These are phyloP conservation scores for Protosalanx chinensis DNA, from an alignment of 2,797 vertebrate species.

Conservation along the genomic window DNA sequence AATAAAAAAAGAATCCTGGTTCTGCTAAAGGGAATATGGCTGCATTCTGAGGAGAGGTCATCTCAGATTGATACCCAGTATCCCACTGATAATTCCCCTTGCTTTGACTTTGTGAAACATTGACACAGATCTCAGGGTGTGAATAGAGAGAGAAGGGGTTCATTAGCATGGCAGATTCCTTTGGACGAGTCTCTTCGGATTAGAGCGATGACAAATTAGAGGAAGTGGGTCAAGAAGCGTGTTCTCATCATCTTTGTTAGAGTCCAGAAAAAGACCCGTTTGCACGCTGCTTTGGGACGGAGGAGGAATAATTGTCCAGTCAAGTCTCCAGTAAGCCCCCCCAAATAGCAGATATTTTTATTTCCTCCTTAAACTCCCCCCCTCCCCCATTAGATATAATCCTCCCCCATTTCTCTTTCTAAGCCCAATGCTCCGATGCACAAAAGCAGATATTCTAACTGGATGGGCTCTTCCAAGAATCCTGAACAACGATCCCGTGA, in stretches of 20 bases:
- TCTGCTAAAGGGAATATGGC: not conserved
- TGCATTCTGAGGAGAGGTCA: not conserved
- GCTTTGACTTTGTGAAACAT: conserved; percentile 43
- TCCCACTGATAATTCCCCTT: conserved; percentile 30
- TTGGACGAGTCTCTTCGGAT: conserved; percentile 32
- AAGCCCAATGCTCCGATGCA: not conserved
- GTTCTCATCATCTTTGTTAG: conserved; percentile 12
- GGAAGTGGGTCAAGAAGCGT: conserved; percentile 42
- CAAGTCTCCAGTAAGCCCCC: not conserved
- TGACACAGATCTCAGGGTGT: conserved; percentile 35
- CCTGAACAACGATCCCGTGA: not conserved
- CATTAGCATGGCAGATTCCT: conserved; percentile 50
- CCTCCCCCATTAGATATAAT: not conserved
- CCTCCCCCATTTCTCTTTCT: not conserved
- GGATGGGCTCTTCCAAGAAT: not conserved
- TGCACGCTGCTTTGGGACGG: not conserved
- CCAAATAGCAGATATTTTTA: not conserved
- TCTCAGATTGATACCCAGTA: conserved; percentile 18
- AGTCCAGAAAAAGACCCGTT: not conserved
- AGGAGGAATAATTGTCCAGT: not conserved
- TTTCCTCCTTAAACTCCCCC: not conserved
- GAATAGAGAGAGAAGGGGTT: conserved; percentile 38
- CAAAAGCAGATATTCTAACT: not conserved
- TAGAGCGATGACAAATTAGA: conserved; percentile 35
- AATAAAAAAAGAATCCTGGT: no score